phyloP scores from a whole-genome alignment of 2,888 invertebrate genomes.

The Chrysolina haemoptera region DNA sequence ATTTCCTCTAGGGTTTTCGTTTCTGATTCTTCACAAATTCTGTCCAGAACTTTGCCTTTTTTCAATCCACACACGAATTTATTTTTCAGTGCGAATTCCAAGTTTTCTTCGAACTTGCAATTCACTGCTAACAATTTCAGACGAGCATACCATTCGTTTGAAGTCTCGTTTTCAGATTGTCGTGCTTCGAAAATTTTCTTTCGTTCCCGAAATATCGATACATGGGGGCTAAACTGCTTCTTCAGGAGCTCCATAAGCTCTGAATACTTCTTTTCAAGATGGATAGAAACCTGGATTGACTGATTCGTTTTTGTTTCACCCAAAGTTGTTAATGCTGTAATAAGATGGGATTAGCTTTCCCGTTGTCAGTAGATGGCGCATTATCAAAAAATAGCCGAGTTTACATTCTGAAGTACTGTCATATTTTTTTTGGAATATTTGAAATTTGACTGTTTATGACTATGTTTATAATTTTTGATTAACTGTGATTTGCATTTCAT shows the following conservation, averaged over 20 bases:
- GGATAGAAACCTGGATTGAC: no score
- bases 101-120: slow-evolving; percentile 50
- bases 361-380: no score
- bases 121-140: slow-evolving; percentile 48
- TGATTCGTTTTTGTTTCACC: no score
- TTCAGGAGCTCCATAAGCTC: slow-evolving; percentile 42
- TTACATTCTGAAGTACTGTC: no score
- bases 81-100: slow-evolving; percentile 43
- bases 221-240: slow-evolving; percentile 42
- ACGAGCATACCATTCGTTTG: slow-evolving; percentile 49
- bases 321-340: no score
- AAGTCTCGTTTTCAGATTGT: slow-evolving; percentile 45
- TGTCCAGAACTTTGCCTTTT: slow-evolving; percentile 43
- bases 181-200: slow-evolving; percentile 49
- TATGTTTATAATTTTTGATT: no score
- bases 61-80: slow-evolving; percentile 46
- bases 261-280: no score
- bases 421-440: no score
- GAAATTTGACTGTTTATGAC: no score
- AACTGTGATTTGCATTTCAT: no score
- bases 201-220: slow-evolving; percentile 48
- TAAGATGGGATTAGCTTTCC: no score
- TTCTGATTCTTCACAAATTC: slow-evolving; percentile 42
- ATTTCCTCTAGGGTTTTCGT: not conserved
- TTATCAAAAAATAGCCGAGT: no score